Evolutionary conservation across 2,113 vertebrate species (phyloP).

Genomic region (Chaenogobius annularis): DNA sequence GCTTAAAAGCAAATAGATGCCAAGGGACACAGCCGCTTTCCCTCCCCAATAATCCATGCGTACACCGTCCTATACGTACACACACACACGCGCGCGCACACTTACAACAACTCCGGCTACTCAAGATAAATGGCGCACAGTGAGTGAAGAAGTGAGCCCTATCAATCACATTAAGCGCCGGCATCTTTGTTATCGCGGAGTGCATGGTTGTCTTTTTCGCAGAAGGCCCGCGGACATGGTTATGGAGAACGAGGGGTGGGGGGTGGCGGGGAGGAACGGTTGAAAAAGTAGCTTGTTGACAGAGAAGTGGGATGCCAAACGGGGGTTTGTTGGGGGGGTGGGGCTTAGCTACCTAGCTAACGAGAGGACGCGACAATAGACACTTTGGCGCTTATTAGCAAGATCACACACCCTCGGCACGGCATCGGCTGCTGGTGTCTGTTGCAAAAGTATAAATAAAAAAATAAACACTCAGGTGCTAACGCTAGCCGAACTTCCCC

Average conservation of each 20-base stretch:
- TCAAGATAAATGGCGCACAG: slow-evolving; percentile 90
- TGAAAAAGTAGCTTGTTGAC: slow-evolving; percentile 48
- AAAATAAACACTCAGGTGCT: slow-evolving; percentile 25
- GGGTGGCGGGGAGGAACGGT: slow-evolving; percentile 8
- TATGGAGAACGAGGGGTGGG: slow-evolving; percentile 1
- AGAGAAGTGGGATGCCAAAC: slow-evolving; percentile 4
- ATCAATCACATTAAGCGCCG: slow-evolving; percentile 91
- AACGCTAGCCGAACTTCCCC: slow-evolving; percentile 28
- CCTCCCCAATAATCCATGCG: not conserved
- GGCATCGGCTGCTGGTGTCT: slow-evolving; percentile 9
- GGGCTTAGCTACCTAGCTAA: slow-evolving; percentile 26
- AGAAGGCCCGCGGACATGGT: slow-evolving; percentile 7
- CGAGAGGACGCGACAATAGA: slow-evolving; percentile 33
- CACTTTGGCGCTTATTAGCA: slow-evolving; percentile 42
- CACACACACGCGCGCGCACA: slow-evolving; percentile 58
- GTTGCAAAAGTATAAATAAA: not conserved
- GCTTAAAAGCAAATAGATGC: slow-evolving; percentile 98
- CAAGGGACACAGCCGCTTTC: slow-evolving; percentile 79
- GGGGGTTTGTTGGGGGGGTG: not conserved
- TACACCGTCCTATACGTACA: slow-evolving; percentile 52
- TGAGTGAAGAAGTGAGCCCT: slow-evolving; percentile 85
- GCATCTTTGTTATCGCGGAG: slow-evolving; percentile 87
- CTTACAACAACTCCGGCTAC: slow-evolving; percentile 84
- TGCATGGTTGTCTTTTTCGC: slow-evolving; percentile 46
- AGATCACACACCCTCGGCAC: not conserved